Base-by-base conservation (phyloP, 2,888 invertebrate genomes). In the Aphodius granarius region DNA sequence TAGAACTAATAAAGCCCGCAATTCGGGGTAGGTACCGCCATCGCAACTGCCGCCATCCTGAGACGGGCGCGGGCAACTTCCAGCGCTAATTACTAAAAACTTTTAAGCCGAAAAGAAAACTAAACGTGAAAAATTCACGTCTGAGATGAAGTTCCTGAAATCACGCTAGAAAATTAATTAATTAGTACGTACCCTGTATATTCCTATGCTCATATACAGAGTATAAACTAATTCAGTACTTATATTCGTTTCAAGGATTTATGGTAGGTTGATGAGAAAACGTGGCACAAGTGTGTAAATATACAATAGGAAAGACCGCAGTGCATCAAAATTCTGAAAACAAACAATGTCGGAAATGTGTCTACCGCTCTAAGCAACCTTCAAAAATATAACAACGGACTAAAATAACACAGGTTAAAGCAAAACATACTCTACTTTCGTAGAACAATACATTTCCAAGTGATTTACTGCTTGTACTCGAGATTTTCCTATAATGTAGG, bases 241-340 rank as follows among this genome's bases (percentile, higher is more conserved):
- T 9, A 43, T 43, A 43, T 9, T n/a, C n/a, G n/a, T 9, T 6
- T 13, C 3, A 13, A 43, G 13, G 43, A 43, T 43, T 43, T 43
- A 43, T 43, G 43, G 1, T 13, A 13, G 4, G 9, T 43, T 43
- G 9, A 43, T 6, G 43, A 43, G 43, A 13, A 43, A 43, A 43
- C 43, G 43, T 43, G 43, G 43, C 43, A 9, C 43, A 43, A 43
- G 13, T 43, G 2, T 43, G 43, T 43, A 43, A 43, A 43, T 43
- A 43, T 43, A 43, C 43, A 43, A 3, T 3, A 13, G 43, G 2
- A 6, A 2, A 43, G 13, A 6, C 19, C 66, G 66, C 68, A 68
- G 68, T 68, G 22, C 68, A 68, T 68, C 21, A 68, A 68, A 68
- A 68, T 68, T 21, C 22, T 22, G 68, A 68, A 68, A 68, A 68